phyloP scores from a whole-genome alignment of 2,888 invertebrate species.

The Phyto melanocephala region DNA sequence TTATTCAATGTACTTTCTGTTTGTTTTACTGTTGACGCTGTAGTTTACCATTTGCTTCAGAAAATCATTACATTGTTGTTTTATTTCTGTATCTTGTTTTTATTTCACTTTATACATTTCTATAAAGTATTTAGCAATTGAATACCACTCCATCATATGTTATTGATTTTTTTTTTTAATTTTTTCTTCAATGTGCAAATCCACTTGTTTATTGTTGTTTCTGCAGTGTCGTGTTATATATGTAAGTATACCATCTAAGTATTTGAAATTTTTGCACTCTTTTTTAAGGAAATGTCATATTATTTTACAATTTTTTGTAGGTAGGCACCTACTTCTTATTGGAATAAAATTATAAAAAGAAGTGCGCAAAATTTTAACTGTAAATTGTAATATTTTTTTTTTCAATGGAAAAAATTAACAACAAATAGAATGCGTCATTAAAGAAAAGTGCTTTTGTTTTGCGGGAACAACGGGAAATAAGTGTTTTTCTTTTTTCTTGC shows the following conservation, averaged over 20 bases:
- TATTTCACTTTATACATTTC: slow-evolving; percentile 8
- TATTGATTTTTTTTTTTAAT: slow-evolving; percentile 72
- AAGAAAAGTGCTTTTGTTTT: background rate
- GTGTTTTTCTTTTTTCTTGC: background rate
- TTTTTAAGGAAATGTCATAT: background rate
- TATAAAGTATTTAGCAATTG: slow-evolving; percentile 55
- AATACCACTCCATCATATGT: slow-evolving; percentile 70
- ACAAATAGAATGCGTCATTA: slow-evolving; percentile 39
- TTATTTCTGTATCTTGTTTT: slow-evolving; percentile 14
- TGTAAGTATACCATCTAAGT: too few relatives aligned
- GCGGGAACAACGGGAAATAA: background rate
- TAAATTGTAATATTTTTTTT: background rate
- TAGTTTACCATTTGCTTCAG: slow-evolving; percentile 23
- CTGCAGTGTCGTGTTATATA: slow-evolving; percentile 10
- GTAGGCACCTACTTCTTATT: background rate
- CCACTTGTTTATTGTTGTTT: slow-evolving; percentile 40
- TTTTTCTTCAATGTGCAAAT: background rate
- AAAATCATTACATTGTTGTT: slow-evolving; percentile 18
- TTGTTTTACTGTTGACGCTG: slow-evolving; percentile 4
- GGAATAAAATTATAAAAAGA: slow-evolving; percentile 3
- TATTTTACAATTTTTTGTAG: slow-evolving; percentile 11
- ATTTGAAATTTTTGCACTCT: slow-evolving; percentile 5
- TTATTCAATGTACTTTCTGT: background rate
- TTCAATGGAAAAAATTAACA: background rate
- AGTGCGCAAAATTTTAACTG: slow-evolving; percentile 42